Conservation (phyloP, 2,888 invertebrate genomes). For the Notocelia uddmanniana region DNA sequence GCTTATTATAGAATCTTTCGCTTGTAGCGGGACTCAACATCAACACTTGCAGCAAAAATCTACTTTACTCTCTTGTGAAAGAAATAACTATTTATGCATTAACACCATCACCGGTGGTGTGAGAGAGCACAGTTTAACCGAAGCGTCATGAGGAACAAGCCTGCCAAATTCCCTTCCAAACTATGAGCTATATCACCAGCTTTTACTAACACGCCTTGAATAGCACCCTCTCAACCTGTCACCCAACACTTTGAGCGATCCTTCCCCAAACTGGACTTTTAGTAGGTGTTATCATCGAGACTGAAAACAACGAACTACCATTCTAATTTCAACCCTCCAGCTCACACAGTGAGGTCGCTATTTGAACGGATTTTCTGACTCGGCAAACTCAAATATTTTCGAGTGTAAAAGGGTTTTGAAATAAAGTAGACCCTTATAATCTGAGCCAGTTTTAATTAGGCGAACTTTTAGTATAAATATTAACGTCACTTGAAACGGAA, state of each 20-base stretch:
- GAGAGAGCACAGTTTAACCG: too few species aligned
- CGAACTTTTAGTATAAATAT: conserved; percentile 1
- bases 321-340: not conserved
- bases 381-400: not conserved
- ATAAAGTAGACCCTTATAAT: conserved; percentile 20
- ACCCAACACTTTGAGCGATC: not conserved
- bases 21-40: too few species aligned
- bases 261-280: not conserved
- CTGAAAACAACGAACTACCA: not conserved
- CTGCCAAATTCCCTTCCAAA: too few species aligned
- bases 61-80: too few species aligned
- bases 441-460: conserved; percentile 3
- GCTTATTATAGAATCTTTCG: too few species aligned
- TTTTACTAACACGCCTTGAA: not conserved
- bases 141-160: too few species aligned
- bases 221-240: not conserved
- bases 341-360: not conserved
- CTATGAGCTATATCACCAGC: too few species aligned
- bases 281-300: not conserved
- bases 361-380: not conserved
- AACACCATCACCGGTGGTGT: too few species aligned
- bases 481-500: not conserved
- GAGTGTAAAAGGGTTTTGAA: conserved; percentile 2
- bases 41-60: too few species aligned
- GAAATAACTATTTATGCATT: too few species aligned